These are phyloP conservation scores for Brachylomia viminalis DNA, from an alignment of 2,888 invertebrate genomes.

Conservation along the genomic window DNA sequence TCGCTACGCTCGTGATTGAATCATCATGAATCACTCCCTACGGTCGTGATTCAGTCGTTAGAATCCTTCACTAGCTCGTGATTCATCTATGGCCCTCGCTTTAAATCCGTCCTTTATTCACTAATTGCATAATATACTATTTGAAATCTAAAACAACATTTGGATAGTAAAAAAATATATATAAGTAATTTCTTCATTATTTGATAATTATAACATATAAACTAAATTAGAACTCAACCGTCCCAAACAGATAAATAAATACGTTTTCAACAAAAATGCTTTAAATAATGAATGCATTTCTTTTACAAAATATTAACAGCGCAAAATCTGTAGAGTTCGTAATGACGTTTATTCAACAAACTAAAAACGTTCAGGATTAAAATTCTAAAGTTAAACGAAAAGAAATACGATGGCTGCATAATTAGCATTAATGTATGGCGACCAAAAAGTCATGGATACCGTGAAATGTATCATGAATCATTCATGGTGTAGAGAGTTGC, in stretches of 20 bases:
- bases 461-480: slow-evolving; percentile 64
- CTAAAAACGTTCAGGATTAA: slow-evolving; percentile 13
- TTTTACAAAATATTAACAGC: too few species aligned
- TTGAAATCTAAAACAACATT: not conserved
- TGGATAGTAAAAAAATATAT: not conserved
- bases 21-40: too few species aligned
- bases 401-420: slow-evolving; percentile 31
- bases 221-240: not conserved
- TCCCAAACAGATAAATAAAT: too few species aligned
- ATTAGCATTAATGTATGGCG: slow-evolving; percentile 49
- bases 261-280: too few species aligned
- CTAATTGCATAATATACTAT: too few species aligned
- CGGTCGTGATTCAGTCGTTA: too few species aligned
- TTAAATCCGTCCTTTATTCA: too few species aligned
- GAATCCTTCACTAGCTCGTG: too few species aligned
- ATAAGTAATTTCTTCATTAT: not conserved
- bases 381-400: slow-evolving; percentile 23
- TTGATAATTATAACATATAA: too few species aligned
- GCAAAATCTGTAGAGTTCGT: not conserved
- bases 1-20: too few species aligned
- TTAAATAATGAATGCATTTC: too few species aligned
- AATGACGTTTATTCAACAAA: not conserved
- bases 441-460: slow-evolving; percentile 51
- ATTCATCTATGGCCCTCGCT: too few species aligned
- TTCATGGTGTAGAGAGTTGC: slow-evolving; percentile 40